Percentiles rank a stretch among this genome's conserved stretches.
These are phyloP conservation scores for Taurulus bubalis DNA, from an alignment of 2,113 vertebrate genomes.

Conservation along the genomic window DNA sequence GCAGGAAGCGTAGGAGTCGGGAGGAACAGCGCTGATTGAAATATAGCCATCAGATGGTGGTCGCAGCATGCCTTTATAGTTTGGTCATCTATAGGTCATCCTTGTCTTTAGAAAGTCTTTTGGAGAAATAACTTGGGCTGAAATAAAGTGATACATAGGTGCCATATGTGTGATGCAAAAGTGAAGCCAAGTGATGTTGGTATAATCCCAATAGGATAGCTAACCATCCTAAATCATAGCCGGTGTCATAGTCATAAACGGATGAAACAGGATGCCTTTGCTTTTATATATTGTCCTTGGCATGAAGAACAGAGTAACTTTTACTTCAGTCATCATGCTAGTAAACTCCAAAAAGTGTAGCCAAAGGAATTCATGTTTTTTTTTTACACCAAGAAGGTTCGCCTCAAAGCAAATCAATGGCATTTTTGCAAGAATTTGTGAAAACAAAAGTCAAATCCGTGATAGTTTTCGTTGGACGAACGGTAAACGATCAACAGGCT, in stretches of 20 bases:
- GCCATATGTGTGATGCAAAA: neutral
- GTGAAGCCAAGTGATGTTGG: neutral
- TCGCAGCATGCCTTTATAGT: slow-evolving; percentile 58
- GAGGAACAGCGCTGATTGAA: slow-evolving; percentile 77
- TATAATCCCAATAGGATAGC: neutral
- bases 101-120: slow-evolving; percentile 4
- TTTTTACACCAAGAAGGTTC: neutral
- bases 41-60: slow-evolving; percentile 73
- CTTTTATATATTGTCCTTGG: neutral
- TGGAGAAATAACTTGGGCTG: neutral
- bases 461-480: slow-evolving; percentile 2
- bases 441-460: neutral
- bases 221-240: neutral
- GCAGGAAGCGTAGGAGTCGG: slow-evolving; percentile 75
- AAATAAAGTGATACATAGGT: neutral
- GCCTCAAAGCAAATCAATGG: neutral
- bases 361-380: neutral
- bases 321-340: neutral
- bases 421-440: slow-evolving; percentile 3
- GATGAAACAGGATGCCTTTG: neutral
- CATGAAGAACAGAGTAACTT: neutral
- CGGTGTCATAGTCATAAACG: neutral
- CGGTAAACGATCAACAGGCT: slow-evolving; percentile 38
- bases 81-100: slow-evolving; percentile 22
- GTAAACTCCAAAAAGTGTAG: neutral